Base-by-base conservation (phyloP, 2,888 invertebrate species). In the Oscheius sp. region DNA sequence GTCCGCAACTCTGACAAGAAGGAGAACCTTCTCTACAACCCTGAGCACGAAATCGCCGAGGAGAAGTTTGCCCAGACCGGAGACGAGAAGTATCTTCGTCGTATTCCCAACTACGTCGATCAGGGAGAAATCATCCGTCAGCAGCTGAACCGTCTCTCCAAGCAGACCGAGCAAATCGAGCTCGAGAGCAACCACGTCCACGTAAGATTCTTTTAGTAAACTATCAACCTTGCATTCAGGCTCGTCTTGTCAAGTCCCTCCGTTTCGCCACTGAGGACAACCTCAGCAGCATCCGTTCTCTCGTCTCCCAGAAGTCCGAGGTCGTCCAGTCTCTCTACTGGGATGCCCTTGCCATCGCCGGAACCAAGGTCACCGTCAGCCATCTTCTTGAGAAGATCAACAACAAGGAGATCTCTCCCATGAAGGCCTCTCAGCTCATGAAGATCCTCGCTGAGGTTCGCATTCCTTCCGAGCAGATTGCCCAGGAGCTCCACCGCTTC, bases 161-260 rank as follows among this genome's bases (percentile, higher is more conserved):
- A 79, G 71, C 74, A 78, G 66, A 73, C 78, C 68, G 79, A 77
- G 47, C 73, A 79, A 58, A 77, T 78, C 58, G 78, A 79, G 55
- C 77, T 77, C 53, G 80, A 81, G 70, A 68, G 37, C 62, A 63
- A 57, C 65, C 77, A 55, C 60, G 50, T 51, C 53, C 48, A 42
- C 42, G 42, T 42, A 42, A 42, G 42, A 42, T 42, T 42, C 7
- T 42, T 7, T 42, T 42, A 5, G 42, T 42, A 42, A 3, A 5
- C 4, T 42, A 42, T 42, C 7, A 35, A 42, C 3, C 3, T 42
- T 7, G 7, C 7, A 42, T 42, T 42, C 7, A 86, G 66, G 80
- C 80, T 68, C 78, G 84, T 71, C 80, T 88, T 57, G 87, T 88
- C 75, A 78, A 81, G 62, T 60, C 86, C 33, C 76, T 83, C 62